Base-by-base conservation (phyloP, 2,888 invertebrate species). In the Pollenia amentaria region DNA sequence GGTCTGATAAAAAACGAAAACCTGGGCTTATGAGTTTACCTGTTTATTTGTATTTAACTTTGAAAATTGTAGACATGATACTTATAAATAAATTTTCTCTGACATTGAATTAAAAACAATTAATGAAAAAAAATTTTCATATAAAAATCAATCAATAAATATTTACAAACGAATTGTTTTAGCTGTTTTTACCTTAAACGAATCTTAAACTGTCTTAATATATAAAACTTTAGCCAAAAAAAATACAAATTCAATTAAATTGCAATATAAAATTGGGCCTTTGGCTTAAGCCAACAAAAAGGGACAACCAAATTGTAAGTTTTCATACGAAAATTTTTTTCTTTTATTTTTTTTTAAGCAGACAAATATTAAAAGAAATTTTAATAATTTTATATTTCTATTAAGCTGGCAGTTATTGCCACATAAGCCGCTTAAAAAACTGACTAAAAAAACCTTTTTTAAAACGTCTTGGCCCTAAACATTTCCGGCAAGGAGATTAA, bases 331-430 rank as follows among this genome's bases (percentile, higher is more conserved):
- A 2, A 21, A 16, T 21, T 44, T 62, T 44, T 70, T 62, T 44
- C 8, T 60, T 48, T 16, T 51, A n/a, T 40, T 42, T 21, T 62
- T 51, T 12, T 18, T 65, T 14, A 16, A 7, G 8, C 51, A 62
- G 29, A 57, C 44, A 70, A 70, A 65, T 60, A 51, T 69, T 51
- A 42, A 67, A 67, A 57, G 60, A 40, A 29, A 78, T 78, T 84
- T 65, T 51, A 57, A 72, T 57, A 57, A 65, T 72, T 65, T 21
- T 46, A 51, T 55, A 12, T 75, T 72, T 42, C 42, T 57, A 67
- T 77, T 55, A 82, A 78, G 51, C 65, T 73, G 73, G 51, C 84
- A 78, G 72, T 78, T 78, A 78, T 84, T 78, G 83, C 72, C 53
- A 51, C 64, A 18, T 80, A 87, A 87, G 72, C 76, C 11, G 64